phyloP scores from a whole-genome alignment of 2,888 invertebrate species.

The Dryomyza anilis region DNA sequence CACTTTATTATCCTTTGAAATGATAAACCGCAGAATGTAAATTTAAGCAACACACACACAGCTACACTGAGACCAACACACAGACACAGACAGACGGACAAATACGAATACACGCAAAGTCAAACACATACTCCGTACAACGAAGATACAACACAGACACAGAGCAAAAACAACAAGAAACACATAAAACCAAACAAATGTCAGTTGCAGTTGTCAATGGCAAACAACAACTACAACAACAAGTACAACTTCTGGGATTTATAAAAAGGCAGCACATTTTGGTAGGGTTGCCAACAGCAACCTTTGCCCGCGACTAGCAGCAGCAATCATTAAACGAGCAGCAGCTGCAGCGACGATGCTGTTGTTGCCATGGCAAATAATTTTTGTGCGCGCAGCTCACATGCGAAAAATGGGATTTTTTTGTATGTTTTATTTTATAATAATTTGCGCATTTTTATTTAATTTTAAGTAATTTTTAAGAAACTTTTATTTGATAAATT shows the following conservation, averaged over 20 bases:
- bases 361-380: conserved; percentile 21
- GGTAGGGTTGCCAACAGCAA: conserved; percentile 19
- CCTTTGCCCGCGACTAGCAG: conserved; percentile 6
- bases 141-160: neutral
- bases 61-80: conserved; percentile 1
- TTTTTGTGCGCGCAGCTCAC: too few species aligned
- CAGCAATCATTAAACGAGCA: conserved; percentile 9
- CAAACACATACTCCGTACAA: too few species aligned
- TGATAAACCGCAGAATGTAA: conserved; percentile 26
- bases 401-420: too few species aligned
- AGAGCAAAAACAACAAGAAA: conserved; percentile 1
- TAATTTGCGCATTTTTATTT: too few species aligned
- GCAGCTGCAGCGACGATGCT: conserved; percentile 17
- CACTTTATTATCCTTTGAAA: conserved; percentile 23
- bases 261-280: neutral
- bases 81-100: neutral
- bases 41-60: conserved; percentile 2
- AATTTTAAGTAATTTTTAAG: too few species aligned
- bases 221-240: conserved; percentile 6
- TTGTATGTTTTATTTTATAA: too few species aligned
- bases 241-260: neutral
- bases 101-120: neutral
- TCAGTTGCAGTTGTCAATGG: conserved; percentile 28
- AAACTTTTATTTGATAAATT: too few species aligned
- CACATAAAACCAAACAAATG: conserved; percentile 35